These are phyloP conservation scores for Drosophila kohkoa DNA, from an alignment of 1,140 invertebrate genomes.

Conservation along the genomic window DNA sequence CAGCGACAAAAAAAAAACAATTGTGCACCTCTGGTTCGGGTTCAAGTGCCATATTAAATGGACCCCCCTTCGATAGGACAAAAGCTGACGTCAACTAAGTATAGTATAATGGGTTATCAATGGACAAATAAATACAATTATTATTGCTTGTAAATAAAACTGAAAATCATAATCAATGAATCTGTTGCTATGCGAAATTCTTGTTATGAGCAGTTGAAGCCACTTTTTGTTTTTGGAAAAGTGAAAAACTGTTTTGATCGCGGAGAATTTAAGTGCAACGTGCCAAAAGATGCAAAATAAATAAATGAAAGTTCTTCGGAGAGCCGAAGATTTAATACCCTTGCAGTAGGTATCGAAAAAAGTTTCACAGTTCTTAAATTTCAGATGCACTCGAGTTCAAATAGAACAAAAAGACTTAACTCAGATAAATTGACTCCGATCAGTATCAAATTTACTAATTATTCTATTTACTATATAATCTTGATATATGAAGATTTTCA, in stretches of 20 bases:
- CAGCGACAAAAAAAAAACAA: slow-evolving; percentile 58
- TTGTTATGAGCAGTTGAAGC: slow-evolving; percentile 33
- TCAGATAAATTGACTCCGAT: too few relatives aligned
- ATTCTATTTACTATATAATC: too few relatives aligned
- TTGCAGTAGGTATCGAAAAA: neutral
- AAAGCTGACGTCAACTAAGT: slow-evolving; percentile 55
- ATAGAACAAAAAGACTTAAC: neutral
- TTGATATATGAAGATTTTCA: too few relatives aligned
- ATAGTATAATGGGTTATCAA: slow-evolving; percentile 61
- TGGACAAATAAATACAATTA: slow-evolving; percentile 18
- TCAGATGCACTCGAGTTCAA: neutral
- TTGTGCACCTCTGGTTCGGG: slow-evolving; percentile 49
- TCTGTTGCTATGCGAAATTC: slow-evolving; percentile 21
- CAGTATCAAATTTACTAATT: too few relatives aligned
- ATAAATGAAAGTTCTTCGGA: slow-evolving; percentile 1
- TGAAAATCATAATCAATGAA: slow-evolving; percentile 27
- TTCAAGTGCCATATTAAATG: slow-evolving; percentile 24
- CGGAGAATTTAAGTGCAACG: slow-evolving; percentile 24
- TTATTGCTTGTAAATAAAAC: slow-evolving; percentile 36
- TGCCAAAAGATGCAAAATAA: slow-evolving; percentile 29
- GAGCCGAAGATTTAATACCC: neutral
- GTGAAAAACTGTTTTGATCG: slow-evolving; percentile 1
- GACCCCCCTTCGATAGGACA: slow-evolving; percentile 22
- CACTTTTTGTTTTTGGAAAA: slow-evolving; percentile 18
- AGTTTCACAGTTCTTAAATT: neutral